A percentile compares a stretch with the other conserved stretches of the same genome.
Conservation (phyloP, 2,888 invertebrate species). For the Clivina fossor region DNA sequence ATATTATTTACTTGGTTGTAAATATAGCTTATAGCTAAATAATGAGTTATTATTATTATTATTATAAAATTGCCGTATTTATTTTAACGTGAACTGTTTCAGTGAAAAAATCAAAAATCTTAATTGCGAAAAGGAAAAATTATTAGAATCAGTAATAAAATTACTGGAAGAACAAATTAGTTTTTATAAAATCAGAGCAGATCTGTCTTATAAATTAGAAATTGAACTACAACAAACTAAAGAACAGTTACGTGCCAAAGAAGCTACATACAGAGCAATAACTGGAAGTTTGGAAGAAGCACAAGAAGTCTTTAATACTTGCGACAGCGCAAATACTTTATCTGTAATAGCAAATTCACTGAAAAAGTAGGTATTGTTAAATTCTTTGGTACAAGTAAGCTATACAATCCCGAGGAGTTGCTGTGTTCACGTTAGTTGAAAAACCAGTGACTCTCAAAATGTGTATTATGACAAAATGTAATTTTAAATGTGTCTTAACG, state of each 20-base stretch:
- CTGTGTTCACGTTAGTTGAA: too few relatives aligned
- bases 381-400: too few relatives aligned
- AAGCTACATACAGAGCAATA: conserved; percentile 61
- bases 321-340: conserved; percentile 60
- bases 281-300: conserved; percentile 62
- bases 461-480: too few relatives aligned
- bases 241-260: conserved; percentile 58
- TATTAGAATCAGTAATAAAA: conserved; percentile 57
- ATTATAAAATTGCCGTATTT: too few relatives aligned
- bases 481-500: too few relatives aligned
- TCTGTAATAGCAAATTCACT: conserved; percentile 63
- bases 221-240: conserved; percentile 60
- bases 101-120: conserved; percentile 40
- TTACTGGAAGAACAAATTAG: conserved; percentile 60
- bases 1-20: too few relatives aligned
- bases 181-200: conserved; percentile 56
- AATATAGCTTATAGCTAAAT: too few relatives aligned
- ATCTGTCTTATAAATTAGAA: conserved; percentile 54
- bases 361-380: conserved; percentile 66
- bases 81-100: too few relatives aligned
- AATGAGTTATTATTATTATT: too few relatives aligned
- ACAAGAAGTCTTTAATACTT: conserved; percentile 61
- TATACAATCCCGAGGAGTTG: too few relatives aligned
- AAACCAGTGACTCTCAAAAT: too few relatives aligned
- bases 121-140: conserved; percentile 52